Percentiles rank a stretch among this genome's conserved stretches.
Evolutionary conservation across 2,113 vertebrate species (phyloP).

Genomic region (Tricholaema leucomelas): DNA sequence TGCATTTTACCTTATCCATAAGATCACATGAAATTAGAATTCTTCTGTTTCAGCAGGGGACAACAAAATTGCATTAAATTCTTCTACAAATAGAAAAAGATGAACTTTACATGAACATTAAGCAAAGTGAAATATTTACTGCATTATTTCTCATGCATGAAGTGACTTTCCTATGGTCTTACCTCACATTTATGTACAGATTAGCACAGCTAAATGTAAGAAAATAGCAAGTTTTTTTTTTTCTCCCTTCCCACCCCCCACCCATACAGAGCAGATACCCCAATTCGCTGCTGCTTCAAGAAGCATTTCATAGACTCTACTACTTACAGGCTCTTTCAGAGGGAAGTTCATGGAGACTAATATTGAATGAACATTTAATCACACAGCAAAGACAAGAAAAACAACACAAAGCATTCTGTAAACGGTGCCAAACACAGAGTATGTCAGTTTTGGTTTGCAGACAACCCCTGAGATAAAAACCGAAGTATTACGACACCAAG

Average conservation of each 20-base stretch:
- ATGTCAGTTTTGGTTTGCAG: conserved; percentile 79
- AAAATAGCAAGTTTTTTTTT: conserved; percentile 79
- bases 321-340: conserved; percentile 77
- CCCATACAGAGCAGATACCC: conserved; percentile 71
- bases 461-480: conserved; percentile 81
- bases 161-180: conserved; percentile 80
- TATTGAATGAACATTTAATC: conserved; percentile 56
- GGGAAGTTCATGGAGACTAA: conserved; percentile 78
- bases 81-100: conserved; percentile 78
- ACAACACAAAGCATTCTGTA: conserved; percentile 68
- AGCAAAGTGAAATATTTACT: conserved; percentile 75
- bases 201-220: conserved; percentile 85
- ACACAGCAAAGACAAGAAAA: conserved; percentile 46
- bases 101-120: conserved; percentile 78
- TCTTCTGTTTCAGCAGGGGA: conserved; percentile 80
- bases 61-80: conserved; percentile 77
- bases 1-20: conserved; percentile 65
- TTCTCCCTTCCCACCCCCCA: background rate
- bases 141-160: conserved; percentile 78
- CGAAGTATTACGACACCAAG: conserved; percentile 77
- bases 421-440: conserved; percentile 69
- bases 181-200: conserved; percentile 82
- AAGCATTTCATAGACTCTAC: conserved; percentile 75
- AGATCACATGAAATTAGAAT: conserved; percentile 71
- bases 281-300: conserved; percentile 80